phyloP scores from a whole-genome alignment of 2,113 vertebrate species.

The Lycocorax pyrrhopterus region DNA sequence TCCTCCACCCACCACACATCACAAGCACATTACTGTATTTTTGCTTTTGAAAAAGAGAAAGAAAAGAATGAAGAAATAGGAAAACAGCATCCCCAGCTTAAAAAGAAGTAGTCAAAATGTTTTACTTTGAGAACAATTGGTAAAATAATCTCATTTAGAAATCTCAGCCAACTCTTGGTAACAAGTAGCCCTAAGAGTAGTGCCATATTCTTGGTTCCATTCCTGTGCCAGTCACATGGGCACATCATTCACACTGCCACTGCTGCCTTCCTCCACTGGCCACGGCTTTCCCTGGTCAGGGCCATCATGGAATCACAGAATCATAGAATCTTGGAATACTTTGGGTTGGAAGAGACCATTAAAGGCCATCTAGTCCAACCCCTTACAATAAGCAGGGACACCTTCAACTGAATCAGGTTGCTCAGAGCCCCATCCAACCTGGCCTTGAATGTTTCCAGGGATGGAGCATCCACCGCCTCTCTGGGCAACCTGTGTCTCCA shows the following conservation, averaged over 20 bases:
- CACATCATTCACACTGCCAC: background rate
- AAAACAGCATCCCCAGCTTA: background rate
- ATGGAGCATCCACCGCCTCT: background rate
- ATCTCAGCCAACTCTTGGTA: background rate
- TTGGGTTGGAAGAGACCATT: background rate
- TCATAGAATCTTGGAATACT: background rate
- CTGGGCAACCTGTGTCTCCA: background rate
- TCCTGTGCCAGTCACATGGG: rapidly evolving
- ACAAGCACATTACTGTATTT: background rate
- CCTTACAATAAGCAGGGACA: background rate
- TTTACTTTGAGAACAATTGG: background rate
- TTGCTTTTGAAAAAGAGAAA: background rate
- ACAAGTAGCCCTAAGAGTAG: background rate
- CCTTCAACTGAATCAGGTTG: background rate
- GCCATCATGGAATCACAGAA: background rate
- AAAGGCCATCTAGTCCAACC: background rate
- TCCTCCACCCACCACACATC: background rate
- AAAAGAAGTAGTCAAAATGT: background rate
- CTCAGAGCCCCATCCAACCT: background rate
- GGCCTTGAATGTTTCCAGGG: background rate
- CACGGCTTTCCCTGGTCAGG: background rate
- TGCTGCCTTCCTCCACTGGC: background rate
- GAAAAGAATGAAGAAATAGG: background rate
- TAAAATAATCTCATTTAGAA: background rate
- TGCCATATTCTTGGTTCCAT: rapidly evolving